Percentiles rank a stretch among this genome's conserved stretches.
phyloP scores from a whole-genome alignment of 2,888 invertebrate species.

The Fissipunctia ypsillon region DNA sequence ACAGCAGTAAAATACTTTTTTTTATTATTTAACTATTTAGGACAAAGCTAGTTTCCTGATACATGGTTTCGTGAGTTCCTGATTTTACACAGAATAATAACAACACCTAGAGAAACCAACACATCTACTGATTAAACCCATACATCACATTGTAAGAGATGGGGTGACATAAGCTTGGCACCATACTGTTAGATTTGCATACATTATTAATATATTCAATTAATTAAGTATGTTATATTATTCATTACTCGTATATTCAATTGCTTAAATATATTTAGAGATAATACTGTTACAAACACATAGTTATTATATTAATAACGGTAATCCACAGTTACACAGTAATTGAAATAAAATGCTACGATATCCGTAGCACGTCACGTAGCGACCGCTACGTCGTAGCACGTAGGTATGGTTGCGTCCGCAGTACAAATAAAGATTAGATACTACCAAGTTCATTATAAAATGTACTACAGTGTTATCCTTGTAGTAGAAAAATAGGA shows the following conservation, averaged over 20 bases:
- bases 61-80: not conserved
- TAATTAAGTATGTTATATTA: conserved; percentile 48
- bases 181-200: conserved; percentile 61
- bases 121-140: conserved; percentile 54
- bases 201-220: conserved; percentile 58
- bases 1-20: not conserved
- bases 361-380: conserved; percentile 68
- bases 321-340: conserved; percentile 48
- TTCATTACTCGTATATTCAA: conserved; percentile 41
- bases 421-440: conserved; percentile 67
- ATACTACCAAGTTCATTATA: conserved; percentile 58
- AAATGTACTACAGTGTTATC: conserved; percentile 15
- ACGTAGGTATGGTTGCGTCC: conserved; percentile 67
- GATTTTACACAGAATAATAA: conserved; percentile 8
- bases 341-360: conserved; percentile 63
- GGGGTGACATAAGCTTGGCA: conserved; percentile 54
- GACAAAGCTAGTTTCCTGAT: not conserved
- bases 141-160: conserved; percentile 54
- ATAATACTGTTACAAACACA: conserved; percentile 19
- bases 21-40: not conserved
- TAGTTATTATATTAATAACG: conserved; percentile 38
- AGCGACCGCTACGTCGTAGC: conserved; percentile 75
- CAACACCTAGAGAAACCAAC: conserved; percentile 27
- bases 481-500: not conserved
- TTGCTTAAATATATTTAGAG: conserved; percentile 17